Evolutionary conservation across 2,113 vertebrate species (phyloP).

Genomic region (Burhinus oedicnemus): DNA sequence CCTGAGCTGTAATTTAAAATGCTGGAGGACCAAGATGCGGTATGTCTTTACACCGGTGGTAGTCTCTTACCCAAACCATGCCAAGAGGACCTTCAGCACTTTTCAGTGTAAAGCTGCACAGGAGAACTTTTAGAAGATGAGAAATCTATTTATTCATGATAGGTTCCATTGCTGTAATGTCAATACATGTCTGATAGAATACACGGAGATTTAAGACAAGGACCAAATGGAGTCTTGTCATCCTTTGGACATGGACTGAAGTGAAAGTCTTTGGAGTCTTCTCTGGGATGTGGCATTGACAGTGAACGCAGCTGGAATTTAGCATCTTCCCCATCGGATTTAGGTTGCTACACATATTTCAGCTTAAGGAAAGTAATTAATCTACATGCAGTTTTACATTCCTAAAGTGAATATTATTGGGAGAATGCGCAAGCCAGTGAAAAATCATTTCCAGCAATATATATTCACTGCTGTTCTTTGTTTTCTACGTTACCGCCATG

Average conservation of each 20-base stretch:
- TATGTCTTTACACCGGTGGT: neutral
- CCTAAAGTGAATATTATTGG: neutral
- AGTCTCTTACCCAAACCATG: neutral
- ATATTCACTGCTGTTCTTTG: neutral
- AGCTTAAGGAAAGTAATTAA: neutral
- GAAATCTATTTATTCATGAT: slow-evolving; percentile 69
- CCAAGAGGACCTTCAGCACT: slow-evolving; percentile 12
- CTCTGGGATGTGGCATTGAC: neutral
- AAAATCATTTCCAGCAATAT: neutral
- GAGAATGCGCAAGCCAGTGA: neutral
- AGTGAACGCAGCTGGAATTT: neutral
- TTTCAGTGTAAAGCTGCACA: neutral
- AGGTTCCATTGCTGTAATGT: slow-evolving; percentile 46
- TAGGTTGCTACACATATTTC: neutral
- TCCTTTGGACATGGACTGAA: neutral
- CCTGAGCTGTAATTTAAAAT: neutral
- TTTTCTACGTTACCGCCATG: rapidly evolving
- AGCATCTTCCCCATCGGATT: neutral
- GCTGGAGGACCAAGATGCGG: neutral
- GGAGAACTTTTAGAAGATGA: slow-evolving; percentile 7
- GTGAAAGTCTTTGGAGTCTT: neutral
- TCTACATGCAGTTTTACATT: neutral
- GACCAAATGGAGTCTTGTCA: slow-evolving; percentile 11
- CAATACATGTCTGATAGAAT: slow-evolving; percentile 21
- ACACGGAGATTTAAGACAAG: slow-evolving; percentile 43